These are phyloP conservation scores for Oophaga pumilio DNA, from an alignment of 2,113 vertebrate species.

Conservation along the genomic window DNA sequence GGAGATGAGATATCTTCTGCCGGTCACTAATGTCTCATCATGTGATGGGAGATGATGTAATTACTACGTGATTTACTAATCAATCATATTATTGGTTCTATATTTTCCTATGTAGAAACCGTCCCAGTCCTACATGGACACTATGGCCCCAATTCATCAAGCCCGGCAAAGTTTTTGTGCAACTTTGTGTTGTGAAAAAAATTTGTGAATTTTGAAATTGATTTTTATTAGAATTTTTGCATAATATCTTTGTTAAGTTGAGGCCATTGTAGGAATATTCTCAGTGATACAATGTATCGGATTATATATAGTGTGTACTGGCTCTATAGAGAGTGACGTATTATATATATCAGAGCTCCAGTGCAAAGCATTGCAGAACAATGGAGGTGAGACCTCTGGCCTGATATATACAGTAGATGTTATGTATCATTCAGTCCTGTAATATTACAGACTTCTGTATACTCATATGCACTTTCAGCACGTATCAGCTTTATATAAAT, in stretches of 20 bases:
- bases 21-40: not conserved
- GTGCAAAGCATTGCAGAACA: slow-evolving; percentile 14
- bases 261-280: not conserved
- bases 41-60: not conserved
- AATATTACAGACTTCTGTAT: not conserved
- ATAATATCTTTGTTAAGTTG: no score
- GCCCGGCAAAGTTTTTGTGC: no score
- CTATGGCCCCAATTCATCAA: no score
- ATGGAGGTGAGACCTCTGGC: not conserved
- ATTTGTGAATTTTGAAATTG: no score
- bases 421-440: not conserved
- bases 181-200: no score
- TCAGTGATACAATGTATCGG: not conserved
- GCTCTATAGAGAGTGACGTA: not conserved
- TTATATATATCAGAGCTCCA: not conserved
- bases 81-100: not conserved
- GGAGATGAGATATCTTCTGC: not conserved
- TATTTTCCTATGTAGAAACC: not conserved
- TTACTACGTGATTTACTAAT: not conserved
- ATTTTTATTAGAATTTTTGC: no score
- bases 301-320: not conserved
- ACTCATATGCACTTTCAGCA: not conserved
- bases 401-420: not conserved
- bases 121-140: not conserved
- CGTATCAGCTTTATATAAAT: not conserved